phyloP scores from a whole-genome alignment of 2,113 vertebrate genomes.

The Bufo gargarizans region DNA sequence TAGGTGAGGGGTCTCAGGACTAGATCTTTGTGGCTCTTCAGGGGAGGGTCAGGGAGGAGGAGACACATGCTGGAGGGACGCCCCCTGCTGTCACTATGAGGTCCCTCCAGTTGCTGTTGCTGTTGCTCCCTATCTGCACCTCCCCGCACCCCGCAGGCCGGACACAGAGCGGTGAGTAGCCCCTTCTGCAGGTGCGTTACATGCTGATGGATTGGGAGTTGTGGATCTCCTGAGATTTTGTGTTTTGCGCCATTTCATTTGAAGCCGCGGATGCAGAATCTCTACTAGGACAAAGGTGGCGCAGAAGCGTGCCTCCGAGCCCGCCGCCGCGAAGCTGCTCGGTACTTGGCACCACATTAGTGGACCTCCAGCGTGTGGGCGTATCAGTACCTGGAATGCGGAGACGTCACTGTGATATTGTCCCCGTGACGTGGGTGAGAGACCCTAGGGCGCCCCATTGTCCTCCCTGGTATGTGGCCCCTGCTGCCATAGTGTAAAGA shows the following conservation, averaged over 20 bases:
- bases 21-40: neutral
- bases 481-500: neutral
- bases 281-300: neutral
- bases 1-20: neutral
- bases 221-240: too few species aligned
- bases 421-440: slow-evolving; percentile 6
- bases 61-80: neutral
- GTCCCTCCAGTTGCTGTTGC: slow-evolving; percentile 25
- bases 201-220: too few species aligned
- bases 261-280: neutral
- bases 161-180: slow-evolving; percentile 26
- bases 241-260: too few species aligned
- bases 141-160: neutral
- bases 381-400: slow-evolving; percentile 10
- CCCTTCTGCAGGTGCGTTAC: too few species aligned
- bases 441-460: neutral
- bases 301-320: neutral
- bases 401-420: slow-evolving; percentile 9
- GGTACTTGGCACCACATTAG: neutral
- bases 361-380: neutral
- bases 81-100: slow-evolving; percentile 33
- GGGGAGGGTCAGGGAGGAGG: neutral
- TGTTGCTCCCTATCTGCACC: slow-evolving; percentile 23
- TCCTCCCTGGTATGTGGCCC: neutral
- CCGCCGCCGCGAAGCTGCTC: too few species aligned